These are phyloP conservation scores for Pseudopipra pipra DNA, from an alignment of 2,113 vertebrate species.

Conservation along the genomic window DNA sequence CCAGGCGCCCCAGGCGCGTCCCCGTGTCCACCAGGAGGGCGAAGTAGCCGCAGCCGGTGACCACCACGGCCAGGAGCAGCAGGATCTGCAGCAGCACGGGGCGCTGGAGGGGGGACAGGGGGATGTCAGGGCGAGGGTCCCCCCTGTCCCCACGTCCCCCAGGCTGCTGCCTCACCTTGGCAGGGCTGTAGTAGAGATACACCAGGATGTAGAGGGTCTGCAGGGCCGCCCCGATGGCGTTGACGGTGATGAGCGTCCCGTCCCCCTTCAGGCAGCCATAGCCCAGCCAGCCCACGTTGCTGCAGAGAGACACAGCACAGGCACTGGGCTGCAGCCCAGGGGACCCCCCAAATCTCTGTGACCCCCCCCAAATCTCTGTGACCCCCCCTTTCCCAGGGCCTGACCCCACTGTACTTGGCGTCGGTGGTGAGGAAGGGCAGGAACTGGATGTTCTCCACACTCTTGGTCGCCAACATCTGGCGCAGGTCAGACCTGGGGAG, in stretches of 20 bases:
- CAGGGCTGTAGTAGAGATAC: constrained; percentile 81
- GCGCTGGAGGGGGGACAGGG: constrained; percentile 70
- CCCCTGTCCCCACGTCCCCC: rapidly evolving
- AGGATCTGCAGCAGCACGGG: constrained; percentile 63
- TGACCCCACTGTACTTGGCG: constrained; percentile 78
- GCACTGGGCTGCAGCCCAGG: neutral
- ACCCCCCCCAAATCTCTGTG: too few species aligned
- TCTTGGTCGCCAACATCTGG: constrained; percentile 82
- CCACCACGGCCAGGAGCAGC: constrained; percentile 65
- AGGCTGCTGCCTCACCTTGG: constrained; percentile 74
- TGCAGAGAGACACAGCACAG: constrained; percentile 30
- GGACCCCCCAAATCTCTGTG: neutral
- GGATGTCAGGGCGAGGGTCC: neutral
- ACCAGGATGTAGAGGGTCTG: constrained; percentile 84
- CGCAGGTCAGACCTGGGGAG: constrained; percentile 83
- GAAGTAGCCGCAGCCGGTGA: constrained; percentile 82
- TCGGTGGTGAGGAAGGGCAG: constrained; percentile 91
- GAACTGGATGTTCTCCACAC: constrained; percentile 89
- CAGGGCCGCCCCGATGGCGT: constrained; percentile 81
- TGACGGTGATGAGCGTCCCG: constrained; percentile 81
- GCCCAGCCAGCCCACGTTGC: constrained; percentile 92
- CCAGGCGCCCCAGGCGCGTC: constrained; percentile 77
- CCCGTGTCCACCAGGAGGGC: constrained; percentile 60
- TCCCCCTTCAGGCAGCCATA: constrained; percentile 87
- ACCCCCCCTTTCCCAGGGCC: neutral